Evolutionary conservation across 2,888 invertebrate genomes (phyloP).

Genomic region (Hirtodrosophila confusa): DNA sequence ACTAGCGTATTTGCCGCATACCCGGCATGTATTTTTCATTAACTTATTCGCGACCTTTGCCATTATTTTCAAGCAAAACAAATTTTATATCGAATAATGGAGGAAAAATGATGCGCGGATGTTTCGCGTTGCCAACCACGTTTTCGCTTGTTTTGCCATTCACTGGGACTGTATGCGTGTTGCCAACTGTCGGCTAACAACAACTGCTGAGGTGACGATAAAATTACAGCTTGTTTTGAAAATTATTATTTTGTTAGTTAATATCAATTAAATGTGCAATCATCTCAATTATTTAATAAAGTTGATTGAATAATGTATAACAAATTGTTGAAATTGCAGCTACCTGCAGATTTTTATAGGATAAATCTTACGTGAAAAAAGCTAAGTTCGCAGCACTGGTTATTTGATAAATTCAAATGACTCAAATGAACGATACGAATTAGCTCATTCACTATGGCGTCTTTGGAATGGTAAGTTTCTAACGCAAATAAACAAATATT

Average conservation of each 20-base stretch:
- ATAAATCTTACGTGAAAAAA: no score
- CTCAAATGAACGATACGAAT: slow-evolving; percentile 19
- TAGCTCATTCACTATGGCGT: slow-evolving; percentile 41
- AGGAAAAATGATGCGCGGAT: slow-evolving; percentile 50
- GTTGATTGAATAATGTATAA: neutral
- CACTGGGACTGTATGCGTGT: slow-evolving; percentile 22
- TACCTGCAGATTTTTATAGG: no score
- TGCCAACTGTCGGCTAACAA: no score
- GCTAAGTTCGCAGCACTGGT: no score
- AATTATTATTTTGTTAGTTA: no score
- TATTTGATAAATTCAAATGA: neutral
- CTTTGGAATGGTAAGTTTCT: slow-evolving; percentile 61
- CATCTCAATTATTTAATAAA: no score
- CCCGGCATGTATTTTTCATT: slow-evolving; percentile 67
- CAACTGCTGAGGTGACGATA: no score
- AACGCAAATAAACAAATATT: slow-evolving; percentile 43
- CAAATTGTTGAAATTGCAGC: slow-evolving; percentile 6
- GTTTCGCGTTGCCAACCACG: slow-evolving; percentile 50
- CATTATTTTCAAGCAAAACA: slow-evolving; percentile 43
- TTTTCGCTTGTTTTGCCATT: slow-evolving; percentile 35
- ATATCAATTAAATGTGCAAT: no score
- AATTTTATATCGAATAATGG: slow-evolving; percentile 30
- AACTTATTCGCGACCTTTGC: slow-evolving; percentile 57
- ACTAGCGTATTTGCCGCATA: slow-evolving; percentile 69
- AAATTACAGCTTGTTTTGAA: no score